A percentile compares a stretch with the other conserved stretches of the same genome.
phyloP scores from a whole-genome alignment of 2,797 vertebrate genomes.

The Bradypodion pumilum region DNA sequence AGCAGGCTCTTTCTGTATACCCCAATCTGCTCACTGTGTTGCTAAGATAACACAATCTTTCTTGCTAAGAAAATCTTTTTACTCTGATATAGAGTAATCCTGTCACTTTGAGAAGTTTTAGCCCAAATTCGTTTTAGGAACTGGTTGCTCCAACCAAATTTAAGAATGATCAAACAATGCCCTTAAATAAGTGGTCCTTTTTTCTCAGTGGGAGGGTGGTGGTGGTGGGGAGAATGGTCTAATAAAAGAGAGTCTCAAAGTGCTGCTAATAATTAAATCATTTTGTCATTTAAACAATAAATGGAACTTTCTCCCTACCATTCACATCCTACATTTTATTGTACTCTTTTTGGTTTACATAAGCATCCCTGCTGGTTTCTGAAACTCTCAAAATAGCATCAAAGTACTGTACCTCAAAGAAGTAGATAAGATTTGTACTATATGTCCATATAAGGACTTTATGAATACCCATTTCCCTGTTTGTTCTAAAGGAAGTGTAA shows the following conservation, averaged over 20 bases:
- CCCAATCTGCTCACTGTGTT: too few relatives aligned
- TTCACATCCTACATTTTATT: conserved; percentile 28
- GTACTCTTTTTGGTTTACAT: conserved; percentile 44
- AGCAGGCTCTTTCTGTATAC: too few relatives aligned
- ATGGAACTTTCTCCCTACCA: conserved; percentile 25
- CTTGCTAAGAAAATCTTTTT: neutral
- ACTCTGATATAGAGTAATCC: neutral
- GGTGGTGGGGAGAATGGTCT: too few relatives aligned
- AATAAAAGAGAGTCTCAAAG: conserved; percentile 27
- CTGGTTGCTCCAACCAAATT: conserved; percentile 38
- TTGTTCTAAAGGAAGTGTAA: conserved; percentile 20
- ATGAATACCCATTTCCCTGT: rapidly evolving
- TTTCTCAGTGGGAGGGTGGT: conserved; percentile 36
- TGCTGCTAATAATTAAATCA: conserved; percentile 46
- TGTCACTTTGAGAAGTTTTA: neutral
- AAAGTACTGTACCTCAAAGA: conserved; percentile 41
- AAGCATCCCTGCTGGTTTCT: conserved; percentile 54
- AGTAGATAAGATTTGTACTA: conserved; percentile 17
- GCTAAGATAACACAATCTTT: neutral
- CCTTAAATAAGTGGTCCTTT: conserved; percentile 36
- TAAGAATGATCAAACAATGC: conserved; percentile 20
- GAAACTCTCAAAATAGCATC: conserved; percentile 49
- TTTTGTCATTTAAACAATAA: conserved; percentile 22
- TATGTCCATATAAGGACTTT: conserved; percentile 13
- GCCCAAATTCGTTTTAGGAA: conserved; percentile 14